Evolutionary conservation across 2,888 invertebrate species (phyloP), one percentile per base, ranked within the genome.

Genomic region (Chrysodeixis includens): DNA sequence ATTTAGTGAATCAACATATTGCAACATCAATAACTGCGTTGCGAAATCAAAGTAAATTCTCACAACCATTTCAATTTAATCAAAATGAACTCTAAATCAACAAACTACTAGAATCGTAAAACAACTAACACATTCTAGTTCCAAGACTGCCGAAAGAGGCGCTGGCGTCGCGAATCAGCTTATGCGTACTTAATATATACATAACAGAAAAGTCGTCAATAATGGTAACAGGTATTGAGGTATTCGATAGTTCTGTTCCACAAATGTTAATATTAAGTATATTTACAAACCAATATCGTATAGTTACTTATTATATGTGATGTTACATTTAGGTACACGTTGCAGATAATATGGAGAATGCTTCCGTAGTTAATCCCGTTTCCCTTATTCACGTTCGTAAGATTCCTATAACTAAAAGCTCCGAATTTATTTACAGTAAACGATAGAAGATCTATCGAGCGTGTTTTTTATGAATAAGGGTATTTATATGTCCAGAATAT

Each of bases 221-320:
- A 64, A 69, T 82, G 82, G 82, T 82, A 82, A 82, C 82, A 81
- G 78, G 60, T 75, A 76, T 68, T 82, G 82, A 82, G 82, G 82
- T 82, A 82, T 76, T 81, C 74, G 71, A 67, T 76, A 78, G 74
- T 77, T 70, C 75, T 82, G 82, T 82, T 82, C 81, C 81, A 82
- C 81, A 71, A 66, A 56, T 1, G 51, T 71, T 71, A 70, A 51
- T 61, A 59, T 64, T 71, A 55, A 64, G 55, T 64, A n/a, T 78
- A 79, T 79, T 78, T 79, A 79, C 78, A 79, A 78, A 68, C 71
- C 52, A 70, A 76, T 79, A 74, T 69, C 40, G 40, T 35, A 67
- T 69, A 22, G 30, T 59, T 79, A 71, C 64, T 70, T 70, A 65
- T 65, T 74, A 78, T 62, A 73, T 80, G 80, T 80, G 76, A 76